Base-by-base conservation (phyloP, 1,140 invertebrate genomes). In the Carposina sasakii region DNA sequence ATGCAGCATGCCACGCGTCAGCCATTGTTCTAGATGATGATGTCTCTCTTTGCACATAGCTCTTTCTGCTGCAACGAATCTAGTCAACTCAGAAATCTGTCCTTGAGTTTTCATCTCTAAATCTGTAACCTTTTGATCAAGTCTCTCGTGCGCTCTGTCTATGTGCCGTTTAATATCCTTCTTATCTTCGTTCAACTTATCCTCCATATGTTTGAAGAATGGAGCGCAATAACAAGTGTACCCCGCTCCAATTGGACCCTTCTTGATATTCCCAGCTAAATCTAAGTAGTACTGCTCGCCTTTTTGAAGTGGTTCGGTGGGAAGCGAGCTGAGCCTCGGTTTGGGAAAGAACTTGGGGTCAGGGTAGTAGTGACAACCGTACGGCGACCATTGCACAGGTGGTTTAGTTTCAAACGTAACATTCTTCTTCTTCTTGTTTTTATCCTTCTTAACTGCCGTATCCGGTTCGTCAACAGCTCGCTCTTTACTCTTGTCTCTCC, bases 251-350 rank as follows among this genome's bases (percentile, higher is more conserved):
- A 97, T 90, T 0, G 96, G 96, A 3, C 96, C 96, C 82, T 98
- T 98, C 58, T 94, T 91, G 44, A 99, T 97, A 71, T 98, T 97
- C 2, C 97, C 96, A n/a, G 95, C 96, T 44, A 99, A 86, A 77
- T 98, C 96, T 43, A 97, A 86, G 78, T 93, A 99, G 78, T 98
- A 98, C 69, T 98, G 96, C 75, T 97, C 95, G 13, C 96, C 96
- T 57, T 92, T 91, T 56, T 90, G 90, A 1, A 98, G 82, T 0
- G 95, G 94, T 75, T 96, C 94, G 61, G 91, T 88, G 28, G 95
- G 95, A 48, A 97, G 77, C 8, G 93, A 93, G 73, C 95, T 92
- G 46, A 96, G 73, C 59, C 93, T 92, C 34, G 95, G 93, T 56
- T 93, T 90, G 34, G 96, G 93, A 85, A 97, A 92, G 47, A 92